Percentiles rank a stretch among this genome's conserved stretches.
Evolutionary conservation across 2,113 vertebrate genomes (phyloP).

Genomic region (Phyllostomus discolor): DNA sequence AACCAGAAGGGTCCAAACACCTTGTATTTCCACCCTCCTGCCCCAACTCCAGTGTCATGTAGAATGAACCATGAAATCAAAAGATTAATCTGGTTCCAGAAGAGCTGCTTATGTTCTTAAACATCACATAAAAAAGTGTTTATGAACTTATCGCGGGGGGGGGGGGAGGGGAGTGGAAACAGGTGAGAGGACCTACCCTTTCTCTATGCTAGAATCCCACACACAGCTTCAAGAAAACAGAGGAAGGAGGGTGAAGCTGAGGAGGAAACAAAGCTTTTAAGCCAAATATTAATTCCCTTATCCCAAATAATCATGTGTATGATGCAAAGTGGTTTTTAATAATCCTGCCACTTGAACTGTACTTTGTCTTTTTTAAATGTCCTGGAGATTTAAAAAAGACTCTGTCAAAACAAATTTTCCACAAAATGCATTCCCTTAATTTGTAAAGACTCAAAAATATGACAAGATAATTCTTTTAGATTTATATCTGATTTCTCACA

Average conservation of each 20-base stretch:
- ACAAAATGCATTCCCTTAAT: background rate
- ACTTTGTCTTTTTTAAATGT: background rate
- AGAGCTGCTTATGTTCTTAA: conserved; percentile 21
- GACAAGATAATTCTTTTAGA: background rate
- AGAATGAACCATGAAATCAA: conserved; percentile 33
- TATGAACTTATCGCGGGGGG: background rate
- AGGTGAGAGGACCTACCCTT: background rate
- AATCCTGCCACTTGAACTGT: background rate
- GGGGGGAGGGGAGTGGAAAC: background rate
- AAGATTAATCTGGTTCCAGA: conserved; percentile 31
- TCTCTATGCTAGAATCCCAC: background rate
- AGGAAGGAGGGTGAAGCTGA: background rate
- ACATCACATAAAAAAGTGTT: background rate
- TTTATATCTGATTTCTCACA: background rate
- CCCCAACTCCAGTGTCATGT: conserved; percentile 28
- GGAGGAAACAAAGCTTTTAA: conserved; percentile 3
- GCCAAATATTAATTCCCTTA: background rate
- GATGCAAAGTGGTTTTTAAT: background rate
- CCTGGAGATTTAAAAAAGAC: background rate
- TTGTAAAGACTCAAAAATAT: conserved; percentile 5
- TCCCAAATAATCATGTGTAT: background rate
- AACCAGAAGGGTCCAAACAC: conserved; percentile 54
- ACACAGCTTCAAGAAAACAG: background rate
- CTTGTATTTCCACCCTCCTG: conserved; percentile 54
- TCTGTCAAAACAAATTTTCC: conserved; percentile 5